phyloP scores from a whole-genome alignment of 2,113 vertebrate genomes.

The Brachyistius frenatus region DNA sequence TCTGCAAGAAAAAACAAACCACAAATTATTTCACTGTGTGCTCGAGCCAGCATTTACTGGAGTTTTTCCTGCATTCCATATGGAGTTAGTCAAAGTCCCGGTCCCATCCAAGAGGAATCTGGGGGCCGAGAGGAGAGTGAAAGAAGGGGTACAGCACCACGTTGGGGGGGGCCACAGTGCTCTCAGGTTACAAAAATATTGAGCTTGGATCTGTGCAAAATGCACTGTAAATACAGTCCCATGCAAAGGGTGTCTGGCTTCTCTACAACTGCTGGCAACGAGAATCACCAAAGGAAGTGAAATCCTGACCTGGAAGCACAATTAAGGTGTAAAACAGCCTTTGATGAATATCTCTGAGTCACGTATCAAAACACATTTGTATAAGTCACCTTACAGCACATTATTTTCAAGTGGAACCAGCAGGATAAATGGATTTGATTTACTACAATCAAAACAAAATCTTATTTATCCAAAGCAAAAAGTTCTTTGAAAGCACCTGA shows the following conservation, averaged over 20 bases:
- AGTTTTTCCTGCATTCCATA: slow-evolving; percentile 85
- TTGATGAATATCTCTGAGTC: slow-evolving; percentile 49
- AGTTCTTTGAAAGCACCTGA: slow-evolving; percentile 19
- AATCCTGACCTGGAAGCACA: slow-evolving; percentile 53
- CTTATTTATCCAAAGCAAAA: slow-evolving; percentile 9
- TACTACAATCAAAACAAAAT: slow-evolving; percentile 42
- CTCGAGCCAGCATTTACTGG: slow-evolving; percentile 83
- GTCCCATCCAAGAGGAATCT: slow-evolving; percentile 77
- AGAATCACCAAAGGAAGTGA: slow-evolving; percentile 70
- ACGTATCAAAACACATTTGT: slow-evolving; percentile 59
- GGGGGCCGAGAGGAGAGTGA: slow-evolving; percentile 69
- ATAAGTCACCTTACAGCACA: slow-evolving; percentile 34
- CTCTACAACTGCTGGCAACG: slow-evolving; percentile 39
- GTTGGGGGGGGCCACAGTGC: slow-evolving; percentile 50
- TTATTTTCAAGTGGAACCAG: slow-evolving; percentile 25
- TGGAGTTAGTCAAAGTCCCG: slow-evolving; percentile 83
- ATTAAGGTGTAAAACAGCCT: slow-evolving; percentile 46
- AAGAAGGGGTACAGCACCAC: slow-evolving; percentile 55
- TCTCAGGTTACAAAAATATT: slow-evolving; percentile 84
- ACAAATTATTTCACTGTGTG: slow-evolving; percentile 82
- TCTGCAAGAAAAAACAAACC: slow-evolving; percentile 87
- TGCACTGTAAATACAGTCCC: slow-evolving; percentile 65
- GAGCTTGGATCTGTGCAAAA: slow-evolving; percentile 78
- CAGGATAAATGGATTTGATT: slow-evolving; percentile 54
- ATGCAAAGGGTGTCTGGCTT: slow-evolving; percentile 51